These are phyloP conservation scores for Remorina albescens DNA, from an alignment of 2,797 vertebrate genomes.

Conservation along the genomic window DNA sequence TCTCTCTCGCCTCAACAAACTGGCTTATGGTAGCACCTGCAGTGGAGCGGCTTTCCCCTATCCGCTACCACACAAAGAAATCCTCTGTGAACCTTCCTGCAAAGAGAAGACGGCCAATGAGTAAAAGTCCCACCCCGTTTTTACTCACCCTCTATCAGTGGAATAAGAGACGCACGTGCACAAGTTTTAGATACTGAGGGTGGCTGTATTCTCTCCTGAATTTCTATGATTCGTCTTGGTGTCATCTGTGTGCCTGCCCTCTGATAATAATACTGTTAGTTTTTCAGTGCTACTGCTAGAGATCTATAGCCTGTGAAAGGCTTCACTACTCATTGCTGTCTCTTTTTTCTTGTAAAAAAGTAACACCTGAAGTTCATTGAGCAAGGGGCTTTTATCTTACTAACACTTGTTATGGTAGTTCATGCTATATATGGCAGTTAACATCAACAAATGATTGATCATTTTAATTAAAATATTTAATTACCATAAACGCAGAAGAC, in stretches of 20 bases:
- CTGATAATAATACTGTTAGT: constrained; percentile 57
- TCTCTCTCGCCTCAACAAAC: constrained; percentile 94
- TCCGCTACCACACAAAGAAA: constrained; percentile 90
- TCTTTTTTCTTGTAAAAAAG: constrained; percentile 19
- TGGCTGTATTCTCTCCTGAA: constrained; percentile 41
- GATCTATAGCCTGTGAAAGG: constrained; percentile 26
- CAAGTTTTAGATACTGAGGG: constrained; percentile 38
- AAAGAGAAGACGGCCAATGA: constrained; percentile 91
- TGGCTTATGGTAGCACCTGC: constrained; percentile 90
- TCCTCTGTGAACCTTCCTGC: constrained; percentile 88
- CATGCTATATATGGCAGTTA: constrained; percentile 59
- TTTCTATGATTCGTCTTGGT: constrained; percentile 61
- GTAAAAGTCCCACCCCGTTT: constrained; percentile 63
- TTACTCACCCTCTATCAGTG: constrained; percentile 28
- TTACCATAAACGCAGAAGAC: constrained; percentile 19
- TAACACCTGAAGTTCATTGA: constrained; percentile 21
- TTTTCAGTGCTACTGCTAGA: constrained; percentile 50
- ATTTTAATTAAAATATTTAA: constrained; percentile 18
- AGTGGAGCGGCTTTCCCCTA: constrained; percentile 94
- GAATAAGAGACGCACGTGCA: constrained; percentile 51
- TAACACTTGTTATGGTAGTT: constrained; percentile 22
- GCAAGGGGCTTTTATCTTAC: constrained; percentile 29
- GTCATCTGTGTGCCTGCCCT: constrained; percentile 72
- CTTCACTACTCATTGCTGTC: constrained; percentile 33
- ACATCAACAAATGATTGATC: constrained; percentile 2